A percentile compares a stretch with the other conserved stretches of the same genome.
Evolutionary conservation across 2,888 invertebrate genomes (phyloP).

Genomic region (Encarsia formosa): DNA sequence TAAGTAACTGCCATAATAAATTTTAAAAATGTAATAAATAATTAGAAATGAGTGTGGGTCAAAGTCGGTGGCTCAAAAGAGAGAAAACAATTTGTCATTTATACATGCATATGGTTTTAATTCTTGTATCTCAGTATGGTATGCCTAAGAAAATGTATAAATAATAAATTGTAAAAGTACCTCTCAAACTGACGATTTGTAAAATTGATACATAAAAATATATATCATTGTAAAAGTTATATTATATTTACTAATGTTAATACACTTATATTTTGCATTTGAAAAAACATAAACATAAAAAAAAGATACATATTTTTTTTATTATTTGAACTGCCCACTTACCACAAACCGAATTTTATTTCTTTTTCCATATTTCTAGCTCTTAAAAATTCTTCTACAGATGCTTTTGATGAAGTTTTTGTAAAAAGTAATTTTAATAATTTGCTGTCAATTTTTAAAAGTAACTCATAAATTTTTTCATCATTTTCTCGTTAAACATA

Average conservation of each 20-base stretch:
- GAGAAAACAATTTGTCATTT: background rate
- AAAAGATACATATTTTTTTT: slow-evolving; percentile 9
- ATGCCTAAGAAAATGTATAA: background rate
- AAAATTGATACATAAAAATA: slow-evolving; percentile 8
- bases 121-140: background rate
- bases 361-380: background rate
- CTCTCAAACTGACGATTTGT: slow-evolving; percentile 1
- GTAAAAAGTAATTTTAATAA: background rate
- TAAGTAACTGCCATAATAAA: slow-evolving; percentile 20
- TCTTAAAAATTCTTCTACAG: background rate
- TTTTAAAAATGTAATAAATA: background rate
- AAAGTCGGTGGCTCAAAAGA: slow-evolving; percentile 9
- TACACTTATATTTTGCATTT: slow-evolving; percentile 29
- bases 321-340: background rate
- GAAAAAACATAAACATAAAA: slow-evolving; percentile 23
- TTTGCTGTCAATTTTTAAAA: background rate
- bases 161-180: background rate
- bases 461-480: background rate
- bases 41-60: slow-evolving; percentile 16
- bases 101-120: background rate
- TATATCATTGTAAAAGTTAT: slow-evolving; percentile 25
- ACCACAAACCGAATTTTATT: background rate
- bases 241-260: slow-evolving; percentile 26
- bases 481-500: background rate
- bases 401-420: background rate